Evolutionary conservation across 2,113 vertebrate genomes (phyloP).

Genomic region (Lepisosteus osseus): DNA sequence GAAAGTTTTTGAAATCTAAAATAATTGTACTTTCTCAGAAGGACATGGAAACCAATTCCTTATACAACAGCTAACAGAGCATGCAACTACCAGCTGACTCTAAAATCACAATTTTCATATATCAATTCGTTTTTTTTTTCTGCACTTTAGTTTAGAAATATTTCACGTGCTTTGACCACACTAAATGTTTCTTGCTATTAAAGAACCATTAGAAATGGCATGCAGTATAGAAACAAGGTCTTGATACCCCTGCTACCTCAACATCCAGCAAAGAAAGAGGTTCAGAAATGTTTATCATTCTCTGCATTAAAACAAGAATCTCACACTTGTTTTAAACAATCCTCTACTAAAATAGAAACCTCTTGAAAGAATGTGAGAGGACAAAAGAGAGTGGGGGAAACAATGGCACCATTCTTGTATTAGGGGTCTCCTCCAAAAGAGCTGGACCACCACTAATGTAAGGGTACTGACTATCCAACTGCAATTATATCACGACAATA

Average conservation of each 20-base stretch:
- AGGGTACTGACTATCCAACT: conserved; percentile 32
- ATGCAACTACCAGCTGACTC: too few species aligned
- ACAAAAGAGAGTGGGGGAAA: conserved; percentile 28
- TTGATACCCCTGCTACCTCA: not conserved
- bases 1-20: too few species aligned
- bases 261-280: conserved; percentile 5
- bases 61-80: too few species aligned
- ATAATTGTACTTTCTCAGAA: too few species aligned
- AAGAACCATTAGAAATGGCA: too few species aligned
- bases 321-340: conserved; percentile 21
- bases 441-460: conserved; percentile 38
- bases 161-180: too few species aligned
- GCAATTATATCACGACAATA: conserved; percentile 38
- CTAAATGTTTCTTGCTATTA: too few species aligned
- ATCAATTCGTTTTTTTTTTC: too few species aligned
- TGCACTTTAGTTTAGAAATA: too few species aligned
- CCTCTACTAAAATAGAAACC: conserved; percentile 23
- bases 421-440: conserved; percentile 34
- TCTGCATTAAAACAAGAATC: conserved; percentile 25
- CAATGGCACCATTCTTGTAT: conserved; percentile 37
- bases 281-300: conserved; percentile 25
- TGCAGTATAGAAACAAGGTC: too few species aligned
- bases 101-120: too few species aligned
- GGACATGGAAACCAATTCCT: too few species aligned
- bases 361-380: conserved; percentile 34